Evolutionary conservation across 1,140 invertebrate genomes (phyloP).

Genomic region (Arion vulgaris): DNA sequence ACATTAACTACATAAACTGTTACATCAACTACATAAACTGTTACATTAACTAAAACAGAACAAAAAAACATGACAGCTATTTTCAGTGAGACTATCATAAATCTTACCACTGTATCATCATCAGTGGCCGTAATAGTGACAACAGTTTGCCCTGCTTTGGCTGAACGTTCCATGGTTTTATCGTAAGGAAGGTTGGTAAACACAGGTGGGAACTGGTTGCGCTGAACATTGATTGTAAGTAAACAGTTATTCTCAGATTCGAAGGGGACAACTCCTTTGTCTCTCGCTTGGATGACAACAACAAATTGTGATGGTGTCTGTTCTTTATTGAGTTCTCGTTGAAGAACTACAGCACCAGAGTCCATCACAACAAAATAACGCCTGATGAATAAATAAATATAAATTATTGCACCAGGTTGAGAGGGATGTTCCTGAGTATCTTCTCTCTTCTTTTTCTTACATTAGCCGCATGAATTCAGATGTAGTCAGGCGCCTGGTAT

Average conservation of each 20-base stretch:
- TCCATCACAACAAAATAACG: conserved; percentile 7
- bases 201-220: conserved; percentile 78
- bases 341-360: conserved; percentile 2
- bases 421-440: too few species aligned
- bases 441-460: too few species aligned
- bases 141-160: conserved; percentile 33
- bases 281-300: conserved; percentile 5
- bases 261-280: not conserved
- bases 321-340: conserved; percentile 9
- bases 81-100: too few species aligned
- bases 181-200: conserved; percentile 49
- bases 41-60: too few species aligned
- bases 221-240: conserved; percentile 86
- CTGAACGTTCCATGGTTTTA: conserved; percentile 65
- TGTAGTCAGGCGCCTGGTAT: too few species aligned
- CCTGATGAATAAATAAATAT: not conserved
- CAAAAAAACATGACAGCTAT: too few species aligned
- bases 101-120: conserved; percentile 38
- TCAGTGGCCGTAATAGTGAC: conserved; percentile 18
- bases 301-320: not conserved
- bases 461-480: too few species aligned
- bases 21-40: too few species aligned
- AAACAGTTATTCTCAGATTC: conserved; percentile 74
- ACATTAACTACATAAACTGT: too few species aligned
- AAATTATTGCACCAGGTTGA: not conserved